Evolutionary conservation across 2,888 invertebrate genomes (phyloP), one percentile per base, ranked within the genome.

Genomic region (Platycnemis pennipes): DNA sequence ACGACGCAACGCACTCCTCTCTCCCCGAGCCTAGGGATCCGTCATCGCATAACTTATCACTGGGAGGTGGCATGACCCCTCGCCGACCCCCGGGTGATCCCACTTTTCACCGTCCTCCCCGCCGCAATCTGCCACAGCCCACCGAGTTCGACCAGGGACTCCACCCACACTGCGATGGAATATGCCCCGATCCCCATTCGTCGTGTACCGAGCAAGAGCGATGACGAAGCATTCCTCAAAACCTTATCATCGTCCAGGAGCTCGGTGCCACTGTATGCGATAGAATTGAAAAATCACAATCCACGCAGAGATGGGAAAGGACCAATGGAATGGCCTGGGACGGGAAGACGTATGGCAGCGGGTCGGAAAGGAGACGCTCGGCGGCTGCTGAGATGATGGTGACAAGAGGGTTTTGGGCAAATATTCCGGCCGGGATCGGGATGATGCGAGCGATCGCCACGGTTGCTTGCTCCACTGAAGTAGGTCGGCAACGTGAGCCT

Each of bases 191-290:
- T 44, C 45, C 26, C 87, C n/a, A 26, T 53, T 53, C 53, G 11
- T 63, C 91, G 42, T 37, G 63, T 44, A n/a, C n/a, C n/a, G n/a
- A 69, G 63, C 44, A 91, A 44, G 91, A 91, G 91, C 91, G 91
- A 91, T 91, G 91, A 45, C 56, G 19, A 26, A 44, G 63, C 63
- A 69, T n/a, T 69, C 91, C 69, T 69, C 63, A 44, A 49, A 44
- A 63, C 91, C 91, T 91, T 91, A 91, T 91, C 91, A 91, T 91
- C 63, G 63, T 26, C 44, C 42, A 44, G 44, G 91, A 91, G 44
- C 63, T 42, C 44, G 69, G 63, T 91, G 91, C 56, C 63, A 91
- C 91, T 63, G 87, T n/a, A 87, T 44, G 37, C n/a, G 22, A 87
- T 31, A 4, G 44, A 11, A 87, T 87, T 87, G 87, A 87, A 87